These are phyloP conservation scores for Oscheius sp. DNA, from an alignment of 2,888 invertebrate species.

Conservation along the genomic window DNA sequence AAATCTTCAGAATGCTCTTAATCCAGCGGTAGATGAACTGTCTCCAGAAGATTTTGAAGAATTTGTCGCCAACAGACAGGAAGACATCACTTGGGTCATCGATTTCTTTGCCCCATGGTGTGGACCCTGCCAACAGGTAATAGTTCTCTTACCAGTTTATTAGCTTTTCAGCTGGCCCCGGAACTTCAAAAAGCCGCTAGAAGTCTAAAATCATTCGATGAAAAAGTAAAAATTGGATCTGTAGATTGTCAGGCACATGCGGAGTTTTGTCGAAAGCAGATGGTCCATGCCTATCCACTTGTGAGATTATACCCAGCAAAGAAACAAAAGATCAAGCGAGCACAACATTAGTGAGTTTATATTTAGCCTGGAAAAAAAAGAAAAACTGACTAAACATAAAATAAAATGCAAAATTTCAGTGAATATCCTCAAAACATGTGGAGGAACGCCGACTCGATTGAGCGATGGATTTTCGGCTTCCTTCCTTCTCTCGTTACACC, in stretches of 20 bases:
- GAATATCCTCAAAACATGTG: conserved; percentile 75
- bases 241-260: conserved; percentile 78
- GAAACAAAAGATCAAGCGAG: conserved; percentile 41
- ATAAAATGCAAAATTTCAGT: too few species aligned
- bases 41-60: conserved; percentile 75
- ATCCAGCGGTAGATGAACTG: conserved; percentile 76
- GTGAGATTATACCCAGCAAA: conserved; percentile 79
- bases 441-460: conserved; percentile 77
- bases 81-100: conserved; percentile 77
- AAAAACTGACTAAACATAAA: conserved; percentile 12
- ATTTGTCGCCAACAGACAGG: conserved; percentile 74
- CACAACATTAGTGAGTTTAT: conserved; percentile 43
- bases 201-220: conserved; percentile 36
- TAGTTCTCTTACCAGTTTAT: conserved; percentile 41
- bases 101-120: conserved; percentile 83
- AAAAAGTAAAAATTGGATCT: conserved; percentile 69
- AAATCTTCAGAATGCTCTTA: conserved; percentile 58
- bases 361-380: not conserved
- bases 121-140: conserved; percentile 78
- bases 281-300: conserved; percentile 79
- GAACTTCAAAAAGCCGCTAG: conserved; percentile 78
- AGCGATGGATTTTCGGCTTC: conserved; percentile 77
- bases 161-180: conserved; percentile 74
- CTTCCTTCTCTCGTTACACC: conserved; percentile 74
- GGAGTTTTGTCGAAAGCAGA: conserved; percentile 76